Evolutionary conservation across 2,113 vertebrate species (phyloP).

Genomic region (Erpornis zantholeuca): DNA sequence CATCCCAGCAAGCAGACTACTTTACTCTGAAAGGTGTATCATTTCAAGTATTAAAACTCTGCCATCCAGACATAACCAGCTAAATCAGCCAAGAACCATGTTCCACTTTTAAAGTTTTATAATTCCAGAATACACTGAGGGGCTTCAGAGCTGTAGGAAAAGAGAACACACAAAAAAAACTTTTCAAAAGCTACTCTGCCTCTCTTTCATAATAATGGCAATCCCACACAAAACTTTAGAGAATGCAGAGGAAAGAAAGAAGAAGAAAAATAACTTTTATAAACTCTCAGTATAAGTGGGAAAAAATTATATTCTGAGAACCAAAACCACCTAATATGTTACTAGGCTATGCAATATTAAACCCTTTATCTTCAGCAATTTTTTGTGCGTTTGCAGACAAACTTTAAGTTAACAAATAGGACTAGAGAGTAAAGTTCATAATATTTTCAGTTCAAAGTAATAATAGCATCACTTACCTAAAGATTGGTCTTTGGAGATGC

Average conservation of each 20-base stretch:
- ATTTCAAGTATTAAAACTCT: slow-evolving; percentile 42
- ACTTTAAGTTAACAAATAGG: background rate
- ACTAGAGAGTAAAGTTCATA: background rate
- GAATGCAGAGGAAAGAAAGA: background rate
- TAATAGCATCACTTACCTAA: slow-evolving; percentile 81
- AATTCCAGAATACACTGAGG: slow-evolving; percentile 57
- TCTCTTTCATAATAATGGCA: slow-evolving; percentile 38
- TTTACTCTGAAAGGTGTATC: background rate
- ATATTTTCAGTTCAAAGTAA: background rate
- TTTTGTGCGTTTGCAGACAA: background rate
- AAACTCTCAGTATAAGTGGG: background rate
- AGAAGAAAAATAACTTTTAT: background rate
- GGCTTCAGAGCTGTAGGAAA: slow-evolving; percentile 26
- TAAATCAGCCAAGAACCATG: slow-evolving; percentile 44
- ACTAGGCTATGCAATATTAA: background rate
- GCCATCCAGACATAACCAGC: slow-evolving; percentile 35
- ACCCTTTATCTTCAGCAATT: background rate
- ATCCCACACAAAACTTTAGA: slow-evolving; percentile 40
- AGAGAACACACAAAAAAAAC: background rate
- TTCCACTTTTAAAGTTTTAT: slow-evolving; percentile 53
- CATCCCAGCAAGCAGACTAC: background rate
- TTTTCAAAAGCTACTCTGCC: slow-evolving; percentile 33
- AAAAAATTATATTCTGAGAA: background rate
- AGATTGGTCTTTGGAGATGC: slow-evolving; percentile 88
- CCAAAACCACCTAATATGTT: background rate